Evolutionary conservation across 2,797 vertebrate species (phyloP), one percentile per base, ranked within the genome.

Genomic region (Cottoperca gobio): DNA sequence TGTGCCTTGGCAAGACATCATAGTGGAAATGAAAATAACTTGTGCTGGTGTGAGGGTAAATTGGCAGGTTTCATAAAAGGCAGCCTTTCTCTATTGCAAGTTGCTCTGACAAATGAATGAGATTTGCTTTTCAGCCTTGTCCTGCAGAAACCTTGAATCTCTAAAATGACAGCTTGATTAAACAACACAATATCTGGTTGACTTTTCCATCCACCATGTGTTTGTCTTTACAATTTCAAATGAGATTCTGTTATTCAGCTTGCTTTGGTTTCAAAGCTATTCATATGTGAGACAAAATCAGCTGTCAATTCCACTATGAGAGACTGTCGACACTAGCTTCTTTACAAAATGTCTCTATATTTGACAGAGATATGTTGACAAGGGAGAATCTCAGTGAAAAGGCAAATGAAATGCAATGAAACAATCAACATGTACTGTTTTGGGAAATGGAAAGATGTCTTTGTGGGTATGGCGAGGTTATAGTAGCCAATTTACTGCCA

Each of bases 1-100:
- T 84, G 85, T 80, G 77, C 68, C 74, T 90, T 90, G 89, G 87
- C 89, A 85, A 86, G 79, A 65, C 89, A 89, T 91, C 83, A 82
- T 77, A 81, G 79, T 46, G 73, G 86, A 90, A 90, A 91, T 88
- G 76, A 89, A 91, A 90, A 89, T 79, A 86, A 86, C 80, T 86
- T 78, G 79, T 72, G 59, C 71, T 82, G 81, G 73, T 79, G 69
- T 76, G 73, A 74, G 78, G 70, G 57, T 70, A 82, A 88, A 91
- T 84, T 89, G 88, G 78, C 85, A 86, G 73, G 45, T 88, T 88
- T 88, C 80, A 85, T 86, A 78, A 85, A 85, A 87, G 72, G 60
- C 60, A 66, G 72, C 60, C 42, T 66, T 65, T 62, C 71, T 84
- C 62, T 28, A 45, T 81, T 48, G 57, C 70, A 26, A 78, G 65